Evolutionary conservation across 2,888 invertebrate genomes (phyloP).

Genomic region (Lottia gigantea): DNA sequence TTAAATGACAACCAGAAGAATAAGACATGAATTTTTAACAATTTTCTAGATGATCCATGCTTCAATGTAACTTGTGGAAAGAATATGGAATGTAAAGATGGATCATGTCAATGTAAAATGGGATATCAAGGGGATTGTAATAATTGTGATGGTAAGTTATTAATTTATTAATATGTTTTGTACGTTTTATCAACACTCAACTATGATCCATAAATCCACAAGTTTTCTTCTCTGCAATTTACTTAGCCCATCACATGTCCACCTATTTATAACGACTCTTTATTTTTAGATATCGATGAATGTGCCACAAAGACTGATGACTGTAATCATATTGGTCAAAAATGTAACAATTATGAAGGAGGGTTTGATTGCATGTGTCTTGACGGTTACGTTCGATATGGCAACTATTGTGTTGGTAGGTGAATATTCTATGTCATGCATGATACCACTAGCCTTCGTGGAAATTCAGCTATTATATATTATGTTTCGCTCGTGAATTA

Average conservation of each 20-base stretch:
- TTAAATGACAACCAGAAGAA: too few species aligned
- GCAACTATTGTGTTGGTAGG: conserved; percentile 41
- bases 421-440: conserved; percentile 21
- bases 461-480: too few species aligned
- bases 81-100: conserved; percentile 76
- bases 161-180: neutral
- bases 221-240: too few species aligned
- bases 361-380: conserved; percentile 88
- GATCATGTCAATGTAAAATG: conserved; percentile 89
- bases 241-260: too few species aligned
- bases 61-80: conserved; percentile 1
- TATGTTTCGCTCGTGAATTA: neutral
- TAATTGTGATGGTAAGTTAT: conserved; percentile 45
- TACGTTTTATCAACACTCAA: too few species aligned
- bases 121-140: conserved; percentile 80
- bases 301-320: conserved; percentile 81
- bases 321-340: conserved; percentile 40
- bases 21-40: neutral
- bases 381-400: conserved; percentile 82
- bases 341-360: conserved; percentile 50
- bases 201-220: too few species aligned
- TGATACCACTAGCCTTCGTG: too few species aligned
- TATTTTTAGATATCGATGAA: conserved; percentile 79
- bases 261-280: neutral
- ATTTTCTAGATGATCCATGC: conserved; percentile 1